phyloP scores from a whole-genome alignment of 1,140 invertebrate genomes.

The Pogonus chalceus region DNA sequence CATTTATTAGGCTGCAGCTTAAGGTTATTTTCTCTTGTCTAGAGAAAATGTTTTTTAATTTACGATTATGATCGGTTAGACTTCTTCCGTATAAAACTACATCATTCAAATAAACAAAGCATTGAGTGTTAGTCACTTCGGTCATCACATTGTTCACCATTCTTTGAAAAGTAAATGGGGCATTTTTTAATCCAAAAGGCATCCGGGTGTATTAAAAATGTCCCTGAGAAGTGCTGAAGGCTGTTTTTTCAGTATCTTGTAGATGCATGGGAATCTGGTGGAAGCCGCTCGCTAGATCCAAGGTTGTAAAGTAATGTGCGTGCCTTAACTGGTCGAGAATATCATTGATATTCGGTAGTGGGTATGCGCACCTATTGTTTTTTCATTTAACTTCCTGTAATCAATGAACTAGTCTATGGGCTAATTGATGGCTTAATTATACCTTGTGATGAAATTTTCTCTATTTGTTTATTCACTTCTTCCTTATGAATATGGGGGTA shows the following conservation, averaged over 20 bases:
- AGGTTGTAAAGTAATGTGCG: conserved; percentile 17
- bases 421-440: conserved; percentile 31
- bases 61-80: conserved; percentile 27
- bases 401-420: conserved; percentile 32
- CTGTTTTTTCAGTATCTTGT: conserved; percentile 33
- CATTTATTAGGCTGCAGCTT: conserved; percentile 22
- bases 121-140: conserved; percentile 20
- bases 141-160: conserved; percentile 24
- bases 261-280: conserved; percentile 34
- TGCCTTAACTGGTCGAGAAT: conserved; percentile 17
- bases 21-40: conserved; percentile 17
- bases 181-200: conserved; percentile 21
- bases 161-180: conserved; percentile 14
- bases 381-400: conserved; percentile 32
- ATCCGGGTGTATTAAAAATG: conserved; percentile 25
- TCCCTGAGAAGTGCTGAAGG: conserved; percentile 25
- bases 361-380: conserved; percentile 28
- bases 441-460: conserved; percentile 33
- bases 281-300: conserved; percentile 37
- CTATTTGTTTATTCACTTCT: conserved; percentile 33
- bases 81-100: conserved; percentile 26
- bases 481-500: conserved; percentile 31
- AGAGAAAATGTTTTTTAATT: conserved; percentile 25
- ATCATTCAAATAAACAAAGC: conserved; percentile 30
- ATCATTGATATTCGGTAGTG: conserved; percentile 11